These are phyloP conservation scores for Harpagus bidentatus DNA, from an alignment of 2,113 vertebrate genomes.

Conservation along the genomic window DNA sequence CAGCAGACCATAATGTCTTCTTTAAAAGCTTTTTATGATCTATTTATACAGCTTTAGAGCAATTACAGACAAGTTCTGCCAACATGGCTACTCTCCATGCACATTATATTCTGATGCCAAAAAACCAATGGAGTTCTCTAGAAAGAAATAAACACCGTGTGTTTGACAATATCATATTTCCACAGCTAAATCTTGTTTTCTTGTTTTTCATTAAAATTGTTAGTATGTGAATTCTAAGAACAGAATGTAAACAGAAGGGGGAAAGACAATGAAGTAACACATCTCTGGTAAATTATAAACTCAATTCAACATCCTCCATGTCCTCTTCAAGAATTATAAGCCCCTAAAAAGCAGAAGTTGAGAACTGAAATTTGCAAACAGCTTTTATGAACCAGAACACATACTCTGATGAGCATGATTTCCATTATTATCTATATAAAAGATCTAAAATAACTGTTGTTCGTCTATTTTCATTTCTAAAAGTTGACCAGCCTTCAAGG, in stretches of 20 bases:
- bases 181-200: not conserved
- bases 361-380: not conserved
- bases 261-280: not conserved
- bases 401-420: not conserved
- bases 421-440: not conserved
- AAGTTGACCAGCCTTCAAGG: not conserved
- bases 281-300: not conserved
- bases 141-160: not conserved
- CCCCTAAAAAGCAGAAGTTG: not conserved
- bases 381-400: not conserved
- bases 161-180: not conserved
- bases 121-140: not conserved
- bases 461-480: not conserved
- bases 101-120: not conserved
- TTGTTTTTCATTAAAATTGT: not conserved
- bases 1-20: not conserved
- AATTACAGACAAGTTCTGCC: not conserved
- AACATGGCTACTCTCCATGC: not conserved
- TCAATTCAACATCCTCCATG: not conserved
- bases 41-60: not conserved
- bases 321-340: not conserved
- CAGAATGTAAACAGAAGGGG: not conserved
- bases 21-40: not conserved
- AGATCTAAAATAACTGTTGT: not conserved
- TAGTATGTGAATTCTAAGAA: not conserved